phyloP scores from a whole-genome alignment of 2,888 invertebrate species.

The Athalia circularis region DNA sequence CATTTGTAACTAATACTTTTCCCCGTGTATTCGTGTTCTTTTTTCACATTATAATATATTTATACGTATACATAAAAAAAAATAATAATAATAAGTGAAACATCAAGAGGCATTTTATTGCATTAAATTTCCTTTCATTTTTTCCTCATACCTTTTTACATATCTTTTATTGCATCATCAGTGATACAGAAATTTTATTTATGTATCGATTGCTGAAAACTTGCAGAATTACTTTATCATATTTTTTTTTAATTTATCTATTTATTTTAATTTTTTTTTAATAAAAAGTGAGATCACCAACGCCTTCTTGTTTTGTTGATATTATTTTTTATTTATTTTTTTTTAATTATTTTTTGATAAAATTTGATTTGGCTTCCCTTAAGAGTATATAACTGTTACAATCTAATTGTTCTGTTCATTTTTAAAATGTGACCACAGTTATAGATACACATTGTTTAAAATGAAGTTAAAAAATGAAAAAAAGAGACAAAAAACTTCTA shows the following conservation, averaged over 20 bases:
- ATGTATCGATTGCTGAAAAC: not conserved
- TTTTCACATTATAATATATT: not conserved
- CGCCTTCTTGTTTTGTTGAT: not conserved
- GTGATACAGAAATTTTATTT: not conserved
- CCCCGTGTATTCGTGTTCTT: not conserved
- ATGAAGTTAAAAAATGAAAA: too few species aligned
- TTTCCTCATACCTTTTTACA: not conserved
- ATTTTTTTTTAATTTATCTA: not conserved
- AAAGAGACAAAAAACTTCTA: too few species aligned
- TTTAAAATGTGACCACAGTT: too few species aligned
- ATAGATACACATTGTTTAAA: too few species aligned
- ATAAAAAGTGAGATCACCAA: not conserved
- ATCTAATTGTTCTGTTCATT: not conserved
- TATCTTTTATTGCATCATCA: not conserved
- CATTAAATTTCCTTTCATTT: not conserved
- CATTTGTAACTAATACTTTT: conserved; percentile 6
- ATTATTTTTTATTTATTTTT: not conserved
- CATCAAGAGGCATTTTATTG: conserved; percentile 13
- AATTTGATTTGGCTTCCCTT: conserved; percentile 6
- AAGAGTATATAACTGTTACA: not conserved
- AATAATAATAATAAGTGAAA: conserved; percentile 1
- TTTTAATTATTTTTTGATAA: not conserved
- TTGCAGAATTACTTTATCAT: not conserved
- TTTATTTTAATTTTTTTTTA: too few species aligned
- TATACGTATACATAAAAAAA: not conserved